Conservation (phyloP, 2,113 vertebrate species). For the Python bivittatus region DNA sequence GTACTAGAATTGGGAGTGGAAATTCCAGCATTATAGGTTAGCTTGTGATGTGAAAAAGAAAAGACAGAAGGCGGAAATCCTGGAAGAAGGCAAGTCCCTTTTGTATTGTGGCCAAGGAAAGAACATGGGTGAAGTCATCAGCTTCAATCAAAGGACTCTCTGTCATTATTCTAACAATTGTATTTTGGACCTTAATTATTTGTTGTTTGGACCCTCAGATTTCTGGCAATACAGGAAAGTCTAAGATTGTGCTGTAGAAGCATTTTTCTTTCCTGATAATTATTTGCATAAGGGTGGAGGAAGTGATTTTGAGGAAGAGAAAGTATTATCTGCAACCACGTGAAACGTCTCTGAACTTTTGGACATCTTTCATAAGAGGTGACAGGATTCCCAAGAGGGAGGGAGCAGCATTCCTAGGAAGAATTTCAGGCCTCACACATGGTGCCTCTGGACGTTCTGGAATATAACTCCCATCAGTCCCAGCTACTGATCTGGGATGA, state of each 20-base stretch:
- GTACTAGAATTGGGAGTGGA: background rate
- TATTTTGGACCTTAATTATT: background rate
- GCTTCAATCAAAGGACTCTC: background rate
- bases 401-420: background rate
- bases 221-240: background rate
- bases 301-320: background rate
- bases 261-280: background rate
- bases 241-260: background rate
- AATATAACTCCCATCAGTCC: background rate
- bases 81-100: background rate
- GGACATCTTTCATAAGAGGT: background rate
- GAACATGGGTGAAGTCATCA: background rate
- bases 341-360: background rate
- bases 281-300: background rate
- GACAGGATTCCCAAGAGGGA: background rate
- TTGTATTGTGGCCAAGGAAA: no score
- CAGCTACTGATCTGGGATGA: background rate
- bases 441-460: background rate
- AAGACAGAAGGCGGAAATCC: background rate
- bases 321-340: background rate
- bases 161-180: background rate
- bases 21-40: background rate
- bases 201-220: background rate
- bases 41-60: background rate
- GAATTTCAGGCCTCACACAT: background rate